These are phyloP conservation scores for Phalacrocorax aristotelis DNA, from an alignment of 2,113 vertebrate genomes.

Conservation along the genomic window DNA sequence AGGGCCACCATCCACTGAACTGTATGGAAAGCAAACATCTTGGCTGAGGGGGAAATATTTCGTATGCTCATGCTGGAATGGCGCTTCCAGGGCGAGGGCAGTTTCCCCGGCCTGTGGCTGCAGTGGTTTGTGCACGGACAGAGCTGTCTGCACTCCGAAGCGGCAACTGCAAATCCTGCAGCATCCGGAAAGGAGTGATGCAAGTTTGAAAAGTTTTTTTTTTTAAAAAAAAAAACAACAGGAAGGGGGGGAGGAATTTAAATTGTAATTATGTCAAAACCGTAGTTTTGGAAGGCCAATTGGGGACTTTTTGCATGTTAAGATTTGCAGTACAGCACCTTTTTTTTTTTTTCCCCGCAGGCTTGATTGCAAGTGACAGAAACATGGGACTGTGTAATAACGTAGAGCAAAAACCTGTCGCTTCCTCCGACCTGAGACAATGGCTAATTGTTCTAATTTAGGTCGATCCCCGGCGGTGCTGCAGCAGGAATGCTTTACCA, in stretches of 20 bases:
- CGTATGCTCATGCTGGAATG: neutral
- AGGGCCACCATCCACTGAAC: neutral
- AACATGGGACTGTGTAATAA: neutral
- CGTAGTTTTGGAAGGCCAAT: neutral
- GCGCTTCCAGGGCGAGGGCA: neutral
- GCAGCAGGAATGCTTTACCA: neutral
- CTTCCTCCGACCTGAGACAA: neutral
- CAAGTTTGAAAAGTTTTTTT: neutral
- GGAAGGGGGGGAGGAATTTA: rapidly evolving
- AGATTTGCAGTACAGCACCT: neutral
- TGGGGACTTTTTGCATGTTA: neutral
- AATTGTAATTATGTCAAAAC: neutral
- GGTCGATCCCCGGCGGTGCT: slow-evolving; percentile 6
- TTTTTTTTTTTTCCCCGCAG: neutral
- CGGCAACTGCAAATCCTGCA: neutral
- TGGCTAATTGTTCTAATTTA: slow-evolving; percentile 53
- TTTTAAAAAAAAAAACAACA: neutral
- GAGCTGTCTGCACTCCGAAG: neutral
- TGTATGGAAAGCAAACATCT: neutral
- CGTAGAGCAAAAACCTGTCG: neutral
- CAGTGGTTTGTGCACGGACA: neutral
- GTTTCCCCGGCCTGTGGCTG: neutral
- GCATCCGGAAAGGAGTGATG: neutral
- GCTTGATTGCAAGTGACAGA: neutral
- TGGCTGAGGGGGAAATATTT: neutral